phyloP scores from a whole-genome alignment of 1,140 invertebrate species.

The Drosophila melanica region DNA sequence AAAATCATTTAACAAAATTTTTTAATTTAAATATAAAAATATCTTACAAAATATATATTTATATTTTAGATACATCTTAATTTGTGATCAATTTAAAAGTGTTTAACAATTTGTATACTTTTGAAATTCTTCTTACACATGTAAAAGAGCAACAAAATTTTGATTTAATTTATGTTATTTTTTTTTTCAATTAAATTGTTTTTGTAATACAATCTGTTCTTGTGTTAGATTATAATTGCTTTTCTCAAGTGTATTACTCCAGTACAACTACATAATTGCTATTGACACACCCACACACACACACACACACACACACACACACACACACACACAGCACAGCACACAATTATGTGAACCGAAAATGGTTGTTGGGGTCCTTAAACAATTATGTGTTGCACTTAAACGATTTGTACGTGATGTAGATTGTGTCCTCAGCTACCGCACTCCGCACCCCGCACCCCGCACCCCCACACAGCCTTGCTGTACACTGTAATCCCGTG shows the following conservation, averaged over 20 bases:
- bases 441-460: background rate
- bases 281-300: slow-evolving; percentile 53
- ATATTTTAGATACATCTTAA: too few relatives aligned
- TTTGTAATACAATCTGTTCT: background rate
- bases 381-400: slow-evolving; percentile 80
- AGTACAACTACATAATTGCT: slow-evolving; percentile 54
- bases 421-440: slow-evolving; percentile 18
- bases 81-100: too few relatives aligned
- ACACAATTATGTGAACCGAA: slow-evolving; percentile 40
- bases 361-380: slow-evolving; percentile 38
- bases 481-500: slow-evolving; percentile 22
- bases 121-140: too few relatives aligned
- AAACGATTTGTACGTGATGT: slow-evolving; percentile 78
- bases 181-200: too few relatives aligned
- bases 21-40: too few relatives aligned
- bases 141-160: too few relatives aligned
- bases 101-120: too few relatives aligned
- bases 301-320: background rate
- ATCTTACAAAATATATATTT: too few relatives aligned
- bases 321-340: too few relatives aligned
- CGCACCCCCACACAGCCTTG: background rate
- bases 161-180: too few relatives aligned
- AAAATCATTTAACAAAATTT: too few relatives aligned
- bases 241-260: slow-evolving; percentile 21
- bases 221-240: background rate